phyloP scores from a whole-genome alignment of 2,113 vertebrate species.

The Sinocyclocheilus anshuiensis region DNA sequence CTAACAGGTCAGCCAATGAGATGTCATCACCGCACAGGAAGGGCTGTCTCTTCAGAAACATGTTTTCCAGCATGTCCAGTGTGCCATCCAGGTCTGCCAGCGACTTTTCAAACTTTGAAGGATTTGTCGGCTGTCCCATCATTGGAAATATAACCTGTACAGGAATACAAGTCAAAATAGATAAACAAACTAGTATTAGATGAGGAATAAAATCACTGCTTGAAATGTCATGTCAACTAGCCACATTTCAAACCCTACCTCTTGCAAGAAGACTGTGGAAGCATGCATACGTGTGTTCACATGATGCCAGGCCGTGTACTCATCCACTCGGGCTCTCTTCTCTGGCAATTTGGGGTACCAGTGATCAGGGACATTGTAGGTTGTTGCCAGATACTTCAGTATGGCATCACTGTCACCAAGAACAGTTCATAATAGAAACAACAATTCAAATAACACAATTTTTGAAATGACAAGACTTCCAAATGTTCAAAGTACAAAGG shows the following conservation, averaged over 20 bases:
- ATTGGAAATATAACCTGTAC: conserved; percentile 45
- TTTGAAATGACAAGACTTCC: too few species aligned
- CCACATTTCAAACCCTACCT: conserved; percentile 62
- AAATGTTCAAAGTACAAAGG: background rate
- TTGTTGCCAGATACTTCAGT: conserved; percentile 73
- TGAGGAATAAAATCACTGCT: background rate
- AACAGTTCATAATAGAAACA: background rate
- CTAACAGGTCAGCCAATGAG: conserved; percentile 76
- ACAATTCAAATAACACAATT: too few species aligned
- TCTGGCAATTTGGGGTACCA: conserved; percentile 75
- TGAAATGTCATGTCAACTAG: background rate
- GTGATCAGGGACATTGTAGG: conserved; percentile 65
- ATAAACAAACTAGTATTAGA: background rate
- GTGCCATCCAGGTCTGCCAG: conserved; percentile 65
- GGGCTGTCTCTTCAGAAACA: conserved; percentile 72
- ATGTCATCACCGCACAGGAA: conserved; percentile 79
- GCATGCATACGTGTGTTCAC: conserved; percentile 69
- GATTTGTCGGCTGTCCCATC: conserved; percentile 57
- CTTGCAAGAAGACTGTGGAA: conserved; percentile 71
- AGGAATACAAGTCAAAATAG: too few species aligned
- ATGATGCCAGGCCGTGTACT: conserved; percentile 79
- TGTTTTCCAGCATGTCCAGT: conserved; percentile 70
- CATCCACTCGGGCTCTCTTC: conserved; percentile 72
- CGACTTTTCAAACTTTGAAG: conserved; percentile 54
- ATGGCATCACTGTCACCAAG: conserved; percentile 72